Percentiles rank a stretch among this genome's conserved stretches.
Evolutionary conservation across 2,888 invertebrate genomes (phyloP).

Genomic region (Harpalus rubripes): DNA sequence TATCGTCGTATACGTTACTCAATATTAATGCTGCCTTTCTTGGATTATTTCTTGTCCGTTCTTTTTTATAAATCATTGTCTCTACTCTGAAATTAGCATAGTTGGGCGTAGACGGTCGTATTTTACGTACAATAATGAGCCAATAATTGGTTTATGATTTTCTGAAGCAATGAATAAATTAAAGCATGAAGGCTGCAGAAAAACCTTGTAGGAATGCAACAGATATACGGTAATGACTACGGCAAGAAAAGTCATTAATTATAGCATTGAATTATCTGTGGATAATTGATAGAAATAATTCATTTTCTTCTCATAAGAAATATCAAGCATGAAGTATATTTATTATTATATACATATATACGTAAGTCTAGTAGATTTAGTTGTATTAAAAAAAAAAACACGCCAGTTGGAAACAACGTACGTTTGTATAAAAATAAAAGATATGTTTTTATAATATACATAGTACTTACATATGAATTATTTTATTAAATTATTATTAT

Average conservation of each 20-base stretch:
- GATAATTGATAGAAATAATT: neutral
- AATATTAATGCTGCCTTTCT: neutral
- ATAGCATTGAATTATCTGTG: neutral
- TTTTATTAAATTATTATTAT: too few relatives aligned
- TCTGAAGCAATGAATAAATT: conserved; percentile 23
- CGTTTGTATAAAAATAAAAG: too few relatives aligned
- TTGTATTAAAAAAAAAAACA: too few relatives aligned
- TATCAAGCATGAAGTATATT: neutral
- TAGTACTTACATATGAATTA: too few relatives aligned
- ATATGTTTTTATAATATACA: too few relatives aligned
- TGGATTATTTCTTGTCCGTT: neutral
- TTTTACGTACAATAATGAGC: conserved; percentile 8
- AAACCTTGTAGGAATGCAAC: neutral
- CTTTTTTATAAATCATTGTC: neutral
- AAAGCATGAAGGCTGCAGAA: neutral
- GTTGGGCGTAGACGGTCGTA: neutral
- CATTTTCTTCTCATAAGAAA: neutral
- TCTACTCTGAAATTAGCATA: neutral
- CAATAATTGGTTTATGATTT: conserved; percentile 21
- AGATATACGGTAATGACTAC: conserved; percentile 2
- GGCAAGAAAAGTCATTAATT: neutral
- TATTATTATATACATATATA: too few relatives aligned
- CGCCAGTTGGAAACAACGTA: too few relatives aligned
- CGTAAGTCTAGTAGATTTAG: too few relatives aligned
- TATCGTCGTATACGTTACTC: neutral